Conservation (phyloP, 1,140 invertebrate genomes). For the Aphelenchoides besseyi region DNA sequence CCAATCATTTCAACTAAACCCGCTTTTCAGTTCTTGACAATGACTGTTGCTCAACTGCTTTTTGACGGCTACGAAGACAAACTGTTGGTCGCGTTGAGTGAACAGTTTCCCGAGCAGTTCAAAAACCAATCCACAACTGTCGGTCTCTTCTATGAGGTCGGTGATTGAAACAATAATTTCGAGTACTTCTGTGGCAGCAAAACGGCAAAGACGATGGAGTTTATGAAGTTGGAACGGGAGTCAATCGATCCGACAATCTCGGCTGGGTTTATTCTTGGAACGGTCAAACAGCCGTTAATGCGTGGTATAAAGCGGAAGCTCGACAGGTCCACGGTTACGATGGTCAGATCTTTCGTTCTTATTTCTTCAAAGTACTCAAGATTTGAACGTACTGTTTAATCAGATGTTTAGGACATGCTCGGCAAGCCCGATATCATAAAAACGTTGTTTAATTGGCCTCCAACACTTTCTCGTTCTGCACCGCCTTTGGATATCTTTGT, state of each 20-base stretch:
- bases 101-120: not conserved
- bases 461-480: not conserved
- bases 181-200: not conserved
- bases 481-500: not conserved
- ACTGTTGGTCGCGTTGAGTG: not conserved
- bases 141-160: not conserved
- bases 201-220: slow-evolving; percentile 9
- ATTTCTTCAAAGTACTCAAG: slow-evolving; percentile 6
- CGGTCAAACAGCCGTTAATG: not conserved
- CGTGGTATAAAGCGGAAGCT: not conserved
- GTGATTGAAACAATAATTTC: not conserved
- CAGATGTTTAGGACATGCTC: no score
- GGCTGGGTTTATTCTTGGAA: not conserved
- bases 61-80: not conserved
- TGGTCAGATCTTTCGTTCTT: not conserved
- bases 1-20: not conserved
- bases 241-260: not conserved
- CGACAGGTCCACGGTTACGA: not conserved
- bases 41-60: not conserved
- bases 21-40: not conserved
- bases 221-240: slow-evolving; percentile 14
- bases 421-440: no score
- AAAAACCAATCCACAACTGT: not conserved
- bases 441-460: no score
- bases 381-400: no score